A percentile compares a stretch with the other conserved stretches of the same genome.
Evolutionary conservation across 2,888 invertebrate genomes (phyloP).

Genomic region (Drosophila tanythrix): DNA sequence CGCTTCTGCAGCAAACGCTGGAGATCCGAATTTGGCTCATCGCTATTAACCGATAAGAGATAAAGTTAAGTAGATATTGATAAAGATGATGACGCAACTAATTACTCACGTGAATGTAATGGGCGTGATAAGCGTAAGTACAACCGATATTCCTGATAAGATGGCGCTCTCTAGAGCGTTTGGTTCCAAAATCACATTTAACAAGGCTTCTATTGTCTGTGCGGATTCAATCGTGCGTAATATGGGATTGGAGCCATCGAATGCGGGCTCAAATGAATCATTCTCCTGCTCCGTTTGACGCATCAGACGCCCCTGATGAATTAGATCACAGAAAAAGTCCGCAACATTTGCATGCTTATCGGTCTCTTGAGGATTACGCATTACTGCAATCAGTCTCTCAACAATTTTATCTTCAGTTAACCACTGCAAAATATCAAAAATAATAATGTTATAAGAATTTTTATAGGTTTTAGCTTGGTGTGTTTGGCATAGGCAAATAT

Average conservation of each 20-base stretch:
- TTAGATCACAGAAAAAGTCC: slow-evolving; percentile 94
- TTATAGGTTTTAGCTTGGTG: neutral
- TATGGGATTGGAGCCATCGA: slow-evolving; percentile 87
- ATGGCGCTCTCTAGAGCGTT: slow-evolving; percentile 89
- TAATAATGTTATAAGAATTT: neutral
- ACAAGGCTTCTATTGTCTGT: slow-evolving; percentile 88
- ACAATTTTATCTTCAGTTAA: slow-evolving; percentile 94
- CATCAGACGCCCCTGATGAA: slow-evolving; percentile 87
- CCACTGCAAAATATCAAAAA: slow-evolving; percentile 89
- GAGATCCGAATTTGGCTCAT: slow-evolving; percentile 84
- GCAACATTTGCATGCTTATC: slow-evolving; percentile 94
- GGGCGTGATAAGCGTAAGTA: slow-evolving; percentile 88
- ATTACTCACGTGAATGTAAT: slow-evolving; percentile 81
- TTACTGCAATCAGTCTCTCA: slow-evolving; percentile 89
- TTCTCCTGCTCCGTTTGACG: slow-evolving; percentile 87
- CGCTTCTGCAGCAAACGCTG: slow-evolving; percentile 81
- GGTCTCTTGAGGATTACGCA: slow-evolving; percentile 88
- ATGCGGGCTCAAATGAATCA: slow-evolving; percentile 83
- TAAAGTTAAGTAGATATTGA: neutral
- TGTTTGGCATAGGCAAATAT: neutral
- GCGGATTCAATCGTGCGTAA: slow-evolving; percentile 89
- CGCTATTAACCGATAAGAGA: slow-evolving; percentile 61
- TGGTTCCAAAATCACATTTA: slow-evolving; percentile 90
- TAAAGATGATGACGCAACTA: neutral
- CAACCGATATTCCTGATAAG: slow-evolving; percentile 91